Conservation (phyloP, 1,140 invertebrate species). For the Aphelenchoides besseyi region DNA sequence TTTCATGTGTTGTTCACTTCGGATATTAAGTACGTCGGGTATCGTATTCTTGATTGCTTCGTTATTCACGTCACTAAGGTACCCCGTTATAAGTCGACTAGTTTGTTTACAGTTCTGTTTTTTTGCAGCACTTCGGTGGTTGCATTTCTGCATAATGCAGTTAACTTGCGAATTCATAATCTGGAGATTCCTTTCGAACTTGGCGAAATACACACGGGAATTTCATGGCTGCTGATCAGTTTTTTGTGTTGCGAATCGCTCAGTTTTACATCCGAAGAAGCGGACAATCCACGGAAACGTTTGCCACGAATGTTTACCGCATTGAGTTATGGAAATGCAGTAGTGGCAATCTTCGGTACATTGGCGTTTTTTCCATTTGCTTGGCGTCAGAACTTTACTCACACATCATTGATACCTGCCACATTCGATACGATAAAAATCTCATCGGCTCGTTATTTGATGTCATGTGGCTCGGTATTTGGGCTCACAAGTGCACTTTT, state of each 20-base stretch:
- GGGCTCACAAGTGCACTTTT: conserved; percentile 28
- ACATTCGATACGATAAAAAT: conserved; percentile 38
- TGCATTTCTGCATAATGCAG: conserved; percentile 37
- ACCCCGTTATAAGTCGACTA: background rate
- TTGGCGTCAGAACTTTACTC: conserved; percentile 11
- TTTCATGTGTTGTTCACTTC: conserved; percentile 28
- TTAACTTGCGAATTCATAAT: conserved; percentile 19
- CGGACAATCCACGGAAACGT: conserved; percentile 25
- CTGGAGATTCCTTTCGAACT: conserved; percentile 25
- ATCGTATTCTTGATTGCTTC: conserved; percentile 38
- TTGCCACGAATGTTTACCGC: conserved; percentile 23
- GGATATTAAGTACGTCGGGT: conserved; percentile 29
- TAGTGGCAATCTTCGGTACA: conserved; percentile 25
- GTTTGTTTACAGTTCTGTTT: too few species aligned
- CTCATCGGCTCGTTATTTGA: conserved; percentile 35
- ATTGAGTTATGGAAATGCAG: background rate
- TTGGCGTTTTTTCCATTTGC: conserved; percentile 37
- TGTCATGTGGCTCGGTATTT: conserved; percentile 36
- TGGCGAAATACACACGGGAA: conserved; percentile 20
- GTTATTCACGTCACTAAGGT: conserved; percentile 31
- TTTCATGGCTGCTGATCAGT: conserved; percentile 26
- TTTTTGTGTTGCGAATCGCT: conserved; percentile 30
- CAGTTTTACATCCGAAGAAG: conserved; percentile 35
- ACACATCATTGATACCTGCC: conserved; percentile 24
- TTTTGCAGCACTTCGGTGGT: conserved; percentile 36